phyloP scores from a whole-genome alignment of 2,113 vertebrate species.

The Capreolus pygargus region DNA sequence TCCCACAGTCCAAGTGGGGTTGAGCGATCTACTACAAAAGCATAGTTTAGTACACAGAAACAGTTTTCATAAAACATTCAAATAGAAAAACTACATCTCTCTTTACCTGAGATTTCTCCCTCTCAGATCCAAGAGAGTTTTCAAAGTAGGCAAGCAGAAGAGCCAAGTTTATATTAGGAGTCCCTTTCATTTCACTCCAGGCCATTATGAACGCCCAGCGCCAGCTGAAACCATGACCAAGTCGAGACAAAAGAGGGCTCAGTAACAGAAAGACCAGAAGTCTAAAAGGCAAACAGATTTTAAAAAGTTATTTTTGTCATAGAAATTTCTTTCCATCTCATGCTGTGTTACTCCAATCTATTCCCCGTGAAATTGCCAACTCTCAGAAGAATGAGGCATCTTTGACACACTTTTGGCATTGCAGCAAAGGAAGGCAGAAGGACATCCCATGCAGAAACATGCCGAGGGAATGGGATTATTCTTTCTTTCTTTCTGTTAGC shows the following conservation, averaged over 20 bases:
- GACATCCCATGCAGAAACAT: neutral
- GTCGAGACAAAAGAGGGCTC: slow-evolving; percentile 72
- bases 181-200: slow-evolving; percentile 78
- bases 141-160: slow-evolving; percentile 68
- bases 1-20: too few species aligned
- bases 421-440: neutral
- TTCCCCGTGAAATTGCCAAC: neutral
- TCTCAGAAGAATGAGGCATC: neutral
- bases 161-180: slow-evolving; percentile 73
- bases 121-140: neutral
- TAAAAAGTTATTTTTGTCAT: neutral
- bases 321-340: neutral
- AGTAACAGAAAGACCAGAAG: slow-evolving; percentile 69
- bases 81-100: neutral
- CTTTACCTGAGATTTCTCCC: slow-evolving; percentile 57
- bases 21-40: neutral
- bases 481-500: neutral
- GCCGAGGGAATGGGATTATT: neutral
- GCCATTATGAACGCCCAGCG: slow-evolving; percentile 74
- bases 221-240: slow-evolving; percentile 78
- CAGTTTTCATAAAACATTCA: neutral
- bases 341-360: neutral
- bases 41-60: neutral
- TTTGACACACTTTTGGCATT: neutral
- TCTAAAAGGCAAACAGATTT: slow-evolving; percentile 65